These are phyloP conservation scores for Ptychobarbus kaznakovi DNA, from an alignment of 2,797 vertebrate species.

Conservation along the genomic window DNA sequence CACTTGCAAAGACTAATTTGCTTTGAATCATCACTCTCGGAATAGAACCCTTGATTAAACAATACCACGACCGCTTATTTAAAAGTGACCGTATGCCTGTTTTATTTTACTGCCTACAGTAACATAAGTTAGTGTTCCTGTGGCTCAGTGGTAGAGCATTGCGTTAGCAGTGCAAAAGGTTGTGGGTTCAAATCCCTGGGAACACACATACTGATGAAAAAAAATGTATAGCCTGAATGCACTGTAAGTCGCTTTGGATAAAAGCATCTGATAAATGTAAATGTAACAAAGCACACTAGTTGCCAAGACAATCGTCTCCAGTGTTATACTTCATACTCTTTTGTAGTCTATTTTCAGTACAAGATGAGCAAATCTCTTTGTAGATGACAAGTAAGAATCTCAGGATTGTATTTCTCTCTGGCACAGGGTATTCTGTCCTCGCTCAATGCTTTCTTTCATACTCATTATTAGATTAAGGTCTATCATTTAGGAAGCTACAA, in stretches of 20 bases:
- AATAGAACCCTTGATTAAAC: background rate
- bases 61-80: background rate
- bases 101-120: background rate
- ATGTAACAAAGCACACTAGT: background rate
- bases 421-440: background rate
- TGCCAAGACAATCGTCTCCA: slow-evolving; percentile 6
- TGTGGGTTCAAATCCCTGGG: too few relatives aligned
- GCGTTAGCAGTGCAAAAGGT: too few relatives aligned
- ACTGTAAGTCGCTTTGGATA: too few relatives aligned
- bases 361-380: background rate
- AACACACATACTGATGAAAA: too few relatives aligned
- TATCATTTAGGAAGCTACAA: slow-evolving; percentile 19
- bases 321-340: background rate
- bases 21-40: background rate
- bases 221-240: too few relatives aligned
- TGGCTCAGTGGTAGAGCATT: too few relatives aligned
- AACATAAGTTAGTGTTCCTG: too few relatives aligned
- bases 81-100: background rate
- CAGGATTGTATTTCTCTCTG: background rate
- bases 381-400: background rate
- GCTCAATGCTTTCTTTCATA: slow-evolving; percentile 7
- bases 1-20: background rate
- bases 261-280: too few relatives aligned
- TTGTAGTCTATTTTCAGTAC: background rate
- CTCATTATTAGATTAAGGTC: slow-evolving; percentile 21